Evolutionary conservation across 2,797 vertebrate species (phyloP).

Genomic region (Pogoniulus pusillus): DNA sequence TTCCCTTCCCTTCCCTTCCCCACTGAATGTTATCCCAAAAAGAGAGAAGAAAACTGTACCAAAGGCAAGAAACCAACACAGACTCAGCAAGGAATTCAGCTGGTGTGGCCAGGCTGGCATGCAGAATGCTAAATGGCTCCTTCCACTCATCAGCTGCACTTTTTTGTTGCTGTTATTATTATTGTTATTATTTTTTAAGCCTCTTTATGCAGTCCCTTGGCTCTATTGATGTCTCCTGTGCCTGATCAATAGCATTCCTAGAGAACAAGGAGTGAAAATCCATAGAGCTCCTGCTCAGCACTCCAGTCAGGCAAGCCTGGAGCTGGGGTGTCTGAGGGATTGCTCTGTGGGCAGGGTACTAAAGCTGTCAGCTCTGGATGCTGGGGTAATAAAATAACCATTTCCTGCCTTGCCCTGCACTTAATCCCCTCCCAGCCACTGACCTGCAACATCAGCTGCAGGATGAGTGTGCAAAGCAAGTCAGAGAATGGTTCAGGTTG

Average conservation of each 20-base stretch:
- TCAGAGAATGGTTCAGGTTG: no score
- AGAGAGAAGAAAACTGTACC: neutral
- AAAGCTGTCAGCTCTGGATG: slow-evolving; percentile 2
- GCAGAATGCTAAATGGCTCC: neutral
- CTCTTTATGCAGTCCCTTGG: slow-evolving; percentile 45
- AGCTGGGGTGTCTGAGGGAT: neutral
- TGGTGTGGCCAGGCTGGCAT: neutral
- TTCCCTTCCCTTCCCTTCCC: neutral
- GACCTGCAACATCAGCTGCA: neutral
- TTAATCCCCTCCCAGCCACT: neutral
- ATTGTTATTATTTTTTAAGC: slow-evolving; percentile 13
- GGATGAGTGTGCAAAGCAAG: neutral
- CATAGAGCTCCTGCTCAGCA: slow-evolving; percentile 28
- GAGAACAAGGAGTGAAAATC: slow-evolving; percentile 65
- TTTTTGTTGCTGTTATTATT: slow-evolving; percentile 13
- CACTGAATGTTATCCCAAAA: neutral
- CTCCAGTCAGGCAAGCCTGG: neutral
- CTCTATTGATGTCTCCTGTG: slow-evolving; percentile 51
- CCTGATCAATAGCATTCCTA: slow-evolving; percentile 60
- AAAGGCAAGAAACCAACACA: neutral
- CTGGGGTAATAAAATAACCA: neutral
- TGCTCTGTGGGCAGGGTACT: neutral
- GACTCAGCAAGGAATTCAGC: neutral
- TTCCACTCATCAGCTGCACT: slow-evolving; percentile 16
- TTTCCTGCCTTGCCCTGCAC: neutral